Evolutionary conservation across 2,113 vertebrate species (phyloP).

Genomic region (Chlorodrepanis virens): DNA sequence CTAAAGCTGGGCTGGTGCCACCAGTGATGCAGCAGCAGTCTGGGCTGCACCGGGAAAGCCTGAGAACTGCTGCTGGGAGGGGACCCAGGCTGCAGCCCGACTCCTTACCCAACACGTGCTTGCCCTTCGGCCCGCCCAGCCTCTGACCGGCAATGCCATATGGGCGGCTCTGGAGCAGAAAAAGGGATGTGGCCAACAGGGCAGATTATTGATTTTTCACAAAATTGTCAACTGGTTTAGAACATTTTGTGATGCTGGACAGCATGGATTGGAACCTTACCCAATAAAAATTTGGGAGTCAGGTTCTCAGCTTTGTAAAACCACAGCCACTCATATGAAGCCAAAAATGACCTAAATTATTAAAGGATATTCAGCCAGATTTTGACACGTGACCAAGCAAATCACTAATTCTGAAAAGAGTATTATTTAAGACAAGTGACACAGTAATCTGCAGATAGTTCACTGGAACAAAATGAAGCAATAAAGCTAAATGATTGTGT

Average conservation of each 20-base stretch:
- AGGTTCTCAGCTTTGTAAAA: background rate
- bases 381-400: background rate
- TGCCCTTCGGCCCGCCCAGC: accelerated
- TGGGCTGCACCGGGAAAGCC: background rate
- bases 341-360: background rate
- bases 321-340: background rate
- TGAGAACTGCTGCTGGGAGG: background rate
- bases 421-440: background rate
- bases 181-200: background rate
- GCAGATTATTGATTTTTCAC: background rate
- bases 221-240: background rate
- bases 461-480: background rate
- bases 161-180: background rate
- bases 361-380: background rate
- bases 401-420: background rate
- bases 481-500: background rate
- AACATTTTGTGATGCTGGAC: background rate
- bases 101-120: background rate
- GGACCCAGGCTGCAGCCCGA: background rate
- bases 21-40: constrained; percentile 13
- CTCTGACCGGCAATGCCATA: background rate
- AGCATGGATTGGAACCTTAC: background rate
- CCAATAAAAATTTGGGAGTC: background rate
- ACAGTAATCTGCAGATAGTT: background rate
- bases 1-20: constrained; percentile 34